Base-by-base conservation (phyloP, 2,113 vertebrate genomes). In the Amphilophus citrinellus region DNA sequence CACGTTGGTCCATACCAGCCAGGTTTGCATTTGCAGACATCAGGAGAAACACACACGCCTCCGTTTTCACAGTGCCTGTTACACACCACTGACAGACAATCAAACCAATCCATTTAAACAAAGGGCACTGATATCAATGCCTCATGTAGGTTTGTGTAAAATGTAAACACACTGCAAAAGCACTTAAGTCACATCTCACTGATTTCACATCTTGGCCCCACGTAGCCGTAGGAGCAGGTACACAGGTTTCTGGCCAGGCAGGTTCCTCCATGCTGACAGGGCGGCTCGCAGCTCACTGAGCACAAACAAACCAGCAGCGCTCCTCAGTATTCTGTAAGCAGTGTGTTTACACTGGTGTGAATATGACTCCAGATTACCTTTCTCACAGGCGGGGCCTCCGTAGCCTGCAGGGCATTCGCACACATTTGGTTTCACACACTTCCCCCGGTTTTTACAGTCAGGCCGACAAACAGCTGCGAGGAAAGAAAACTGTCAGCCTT, bases 31-130 rank as follows among this genome's bases (percentile, higher is more conserved):
- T 95, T 92, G 85, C 97, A 99, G 79, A 94, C 94, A 56, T 98
- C 98, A 39, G 98, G 97, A 76, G 95, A 92, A 50, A 97, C 88
- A 77, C 97, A 98, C 81, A 96, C 61, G 0, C 98, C 97, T 60
- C 97, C 97, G 6, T 99, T 97, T 90, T 99, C 97, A 94, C 97
- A 99, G 89, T 98, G 97, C 32, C 96, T 97, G 92, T 95, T 98
- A 93, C 98, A 99, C 92, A 99, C 95, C 97, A 98, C 98, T 99
- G 56, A 56, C 68, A 90, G 65, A 89, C 18, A 93, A 10, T 15
- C 89, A 17, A 30, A 30, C 15, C 0, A 17, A 32, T 24, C 44
- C 44, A 30, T 1, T 71, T 0, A 53, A 53, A 7, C 42, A 47
- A 47, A 18, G 18, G 1, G 39, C 8, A 47, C 22, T 20, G 24